Base-by-base conservation (phyloP, 2,113 vertebrate species). In the Nibea albiflora region DNA sequence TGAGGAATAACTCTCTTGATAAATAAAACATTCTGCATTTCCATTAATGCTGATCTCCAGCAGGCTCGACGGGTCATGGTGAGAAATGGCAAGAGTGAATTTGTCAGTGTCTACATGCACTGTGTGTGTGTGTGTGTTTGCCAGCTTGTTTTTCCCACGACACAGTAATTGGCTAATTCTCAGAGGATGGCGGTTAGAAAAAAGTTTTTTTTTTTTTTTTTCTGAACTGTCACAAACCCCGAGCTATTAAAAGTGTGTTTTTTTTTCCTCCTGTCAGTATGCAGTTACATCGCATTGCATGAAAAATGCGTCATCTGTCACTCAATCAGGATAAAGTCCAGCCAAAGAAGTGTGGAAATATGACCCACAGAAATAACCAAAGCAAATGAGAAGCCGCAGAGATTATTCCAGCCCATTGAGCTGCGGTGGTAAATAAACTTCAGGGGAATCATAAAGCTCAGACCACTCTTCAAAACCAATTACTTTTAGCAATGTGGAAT, bases 11-110 rank as follows among this genome's bases (percentile, higher is more conserved):
- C 26, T 74, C 20, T 47, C 26, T 22, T 31, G 3, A 78, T 81
- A 73, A 89, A 89, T 88, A 80, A 60, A 85, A 88, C 73, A 83
- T 77, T 28, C 42, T 16, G 66, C 61, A 35, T 63, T 80, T 80
- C 71, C 52, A 84, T 78, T 83, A 56, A 65, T 52, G 60, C 68
- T 50, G 35, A 78, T 82, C 61, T 50, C 11, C 35, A 16, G 49
- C 20, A 31, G 52, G 47, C 73, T 61, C 11, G 63, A 71, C 46
- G 19, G 56, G 68, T 19, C 50, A 2, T 19, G 46, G 22, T 86
- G 63, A 88, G n/a, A 81, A 85, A 90, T 10, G 35, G 67, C 4
- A 16, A 83, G 44, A 57, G 47, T 7, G 5, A 49, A 66, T 89
- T 74, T 63, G 24, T 83, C 49, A 73, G n/a, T 44, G 47, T 75